Percentiles rank a stretch among this genome's conserved stretches.
phyloP scores from a whole-genome alignment of 2,797 vertebrate species.

The Gorsachius magnificus region DNA sequence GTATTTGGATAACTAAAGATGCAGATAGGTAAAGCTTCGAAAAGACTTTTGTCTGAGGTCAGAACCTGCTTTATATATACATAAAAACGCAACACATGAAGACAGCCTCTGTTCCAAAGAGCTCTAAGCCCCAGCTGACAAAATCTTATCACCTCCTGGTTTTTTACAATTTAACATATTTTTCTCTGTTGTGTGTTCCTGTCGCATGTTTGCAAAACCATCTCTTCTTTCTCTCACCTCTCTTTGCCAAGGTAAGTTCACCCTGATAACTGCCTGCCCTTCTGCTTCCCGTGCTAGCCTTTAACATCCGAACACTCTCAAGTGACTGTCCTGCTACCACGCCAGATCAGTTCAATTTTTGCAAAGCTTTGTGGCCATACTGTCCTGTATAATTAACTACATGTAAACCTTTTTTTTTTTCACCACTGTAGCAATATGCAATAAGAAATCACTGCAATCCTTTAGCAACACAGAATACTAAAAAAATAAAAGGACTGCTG shows the following conservation, averaged over 20 bases:
- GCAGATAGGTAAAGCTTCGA: not conserved
- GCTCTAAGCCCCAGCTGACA: not conserved
- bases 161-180: not conserved
- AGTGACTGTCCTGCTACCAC: not conserved
- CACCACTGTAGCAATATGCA: not conserved
- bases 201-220: not conserved
- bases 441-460: not conserved
- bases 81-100: not conserved
- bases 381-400: not conserved
- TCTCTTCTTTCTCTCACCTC: not conserved
- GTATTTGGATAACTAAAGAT: not conserved
- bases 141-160: not conserved
- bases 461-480: not conserved
- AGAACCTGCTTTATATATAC: not conserved
- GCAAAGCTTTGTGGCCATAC: not conserved
- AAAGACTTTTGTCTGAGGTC: not conserved
- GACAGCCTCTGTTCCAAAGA: not conserved
- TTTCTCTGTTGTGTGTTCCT: not conserved
- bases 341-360: not conserved
- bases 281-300: not conserved
- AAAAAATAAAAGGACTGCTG: not conserved
- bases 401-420: not conserved
- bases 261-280: not conserved
- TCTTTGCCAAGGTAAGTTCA: not conserved
- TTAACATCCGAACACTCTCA: not conserved